These are phyloP conservation scores for Tachyglossus aculeatus DNA, from an alignment of 2,797 vertebrate genomes.

Conservation along the genomic window DNA sequence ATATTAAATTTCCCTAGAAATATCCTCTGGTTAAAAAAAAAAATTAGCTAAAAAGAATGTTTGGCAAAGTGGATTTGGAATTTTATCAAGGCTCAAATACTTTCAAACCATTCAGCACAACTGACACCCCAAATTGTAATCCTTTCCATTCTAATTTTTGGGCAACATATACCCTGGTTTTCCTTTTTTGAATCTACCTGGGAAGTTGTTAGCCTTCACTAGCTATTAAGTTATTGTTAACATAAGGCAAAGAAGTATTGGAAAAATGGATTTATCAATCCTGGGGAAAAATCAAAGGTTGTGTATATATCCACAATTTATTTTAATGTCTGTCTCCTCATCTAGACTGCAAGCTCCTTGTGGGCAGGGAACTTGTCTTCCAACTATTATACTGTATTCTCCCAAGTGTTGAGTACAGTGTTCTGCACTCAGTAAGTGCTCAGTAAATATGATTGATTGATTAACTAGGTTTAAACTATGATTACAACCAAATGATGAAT, in stretches of 20 bases:
- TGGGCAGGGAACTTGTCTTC: too few species aligned
- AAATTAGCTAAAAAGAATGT: neutral
- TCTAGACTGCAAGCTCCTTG: too few species aligned
- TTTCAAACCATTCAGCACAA: neutral
- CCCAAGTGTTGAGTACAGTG: too few species aligned
- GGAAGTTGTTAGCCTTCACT: neutral
- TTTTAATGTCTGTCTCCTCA: too few species aligned
- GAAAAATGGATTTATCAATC: neutral
- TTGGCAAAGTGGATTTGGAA: neutral
- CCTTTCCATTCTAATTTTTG: neutral
- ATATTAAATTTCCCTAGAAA: slow-evolving; percentile 12
- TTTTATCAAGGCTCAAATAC: neutral
- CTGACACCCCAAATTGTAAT: neutral
- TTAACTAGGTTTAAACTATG: too few species aligned
- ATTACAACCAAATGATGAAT: too few species aligned
- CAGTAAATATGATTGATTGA: too few species aligned
- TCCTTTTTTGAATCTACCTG: too few species aligned
- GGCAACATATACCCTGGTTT: neutral
- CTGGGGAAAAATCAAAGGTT: too few species aligned
- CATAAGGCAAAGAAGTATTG: neutral
- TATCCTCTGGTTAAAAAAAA: neutral
- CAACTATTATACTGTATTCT: too few species aligned
- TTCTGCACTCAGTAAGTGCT: too few species aligned
- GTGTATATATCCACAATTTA: too few species aligned
- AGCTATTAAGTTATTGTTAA: slow-evolving; percentile 9